These are phyloP conservation scores for Parauchenoglanis ngamensis DNA, from an alignment of 2,797 vertebrate genomes.

Conservation along the genomic window DNA sequence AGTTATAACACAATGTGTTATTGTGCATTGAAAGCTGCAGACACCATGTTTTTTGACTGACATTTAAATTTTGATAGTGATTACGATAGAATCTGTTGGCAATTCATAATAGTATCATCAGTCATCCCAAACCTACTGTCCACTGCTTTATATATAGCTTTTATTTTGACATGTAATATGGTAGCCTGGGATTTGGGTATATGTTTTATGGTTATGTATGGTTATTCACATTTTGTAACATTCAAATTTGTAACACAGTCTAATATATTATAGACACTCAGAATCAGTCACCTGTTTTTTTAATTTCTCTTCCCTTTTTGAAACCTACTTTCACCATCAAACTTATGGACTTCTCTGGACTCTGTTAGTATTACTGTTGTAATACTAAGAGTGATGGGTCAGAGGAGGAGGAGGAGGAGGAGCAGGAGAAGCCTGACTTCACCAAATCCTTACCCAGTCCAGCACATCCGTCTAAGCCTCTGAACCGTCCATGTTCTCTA, in stretches of 20 bases:
- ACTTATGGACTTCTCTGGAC: background rate
- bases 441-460: slow-evolving; percentile 45
- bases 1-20: background rate
- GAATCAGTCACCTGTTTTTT: background rate
- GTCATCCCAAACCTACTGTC: background rate
- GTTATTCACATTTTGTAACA: background rate
- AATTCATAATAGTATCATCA: background rate
- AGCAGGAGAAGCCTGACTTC: slow-evolving; percentile 68
- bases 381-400: slow-evolving; percentile 82
- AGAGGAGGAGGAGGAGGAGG: slow-evolving; percentile 88
- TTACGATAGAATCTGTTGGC: background rate
- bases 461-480: slow-evolving; percentile 60
- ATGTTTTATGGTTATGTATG: background rate
- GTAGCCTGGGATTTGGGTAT: background rate
- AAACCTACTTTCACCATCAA: background rate
- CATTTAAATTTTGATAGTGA: background rate
- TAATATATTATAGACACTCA: background rate
- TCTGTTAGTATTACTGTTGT: slow-evolving; percentile 93
- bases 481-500: slow-evolving; percentile 64
- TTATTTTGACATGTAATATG: background rate
- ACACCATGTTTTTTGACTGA: background rate
- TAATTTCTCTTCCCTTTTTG: background rate
- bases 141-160: background rate
- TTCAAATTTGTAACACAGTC: background rate
- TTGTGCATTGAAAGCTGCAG: background rate